A percentile compares a stretch with the other conserved stretches of the same genome.
Conservation (phyloP, 2,888 invertebrate species). For the Steromphala cineraria region DNA sequence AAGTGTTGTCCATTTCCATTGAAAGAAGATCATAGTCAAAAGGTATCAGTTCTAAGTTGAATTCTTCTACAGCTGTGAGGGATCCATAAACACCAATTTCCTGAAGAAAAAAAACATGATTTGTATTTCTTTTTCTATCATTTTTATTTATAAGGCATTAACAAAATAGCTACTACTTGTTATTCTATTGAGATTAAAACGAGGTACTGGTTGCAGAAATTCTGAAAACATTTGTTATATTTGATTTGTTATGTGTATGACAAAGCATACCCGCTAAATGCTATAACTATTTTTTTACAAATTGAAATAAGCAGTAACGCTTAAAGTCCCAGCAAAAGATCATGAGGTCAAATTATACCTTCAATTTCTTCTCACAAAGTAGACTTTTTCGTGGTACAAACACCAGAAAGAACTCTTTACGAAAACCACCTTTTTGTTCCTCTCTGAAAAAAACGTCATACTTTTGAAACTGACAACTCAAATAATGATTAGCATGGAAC, state of each 20-base stretch:
- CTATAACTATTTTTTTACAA: too few species aligned
- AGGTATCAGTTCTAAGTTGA: constrained; percentile 91
- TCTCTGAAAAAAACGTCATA: constrained; percentile 70
- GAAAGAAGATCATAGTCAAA: constrained; percentile 94
- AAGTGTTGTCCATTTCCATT: constrained; percentile 88
- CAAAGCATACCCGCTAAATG: too few species aligned
- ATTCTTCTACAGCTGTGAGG: constrained; percentile 87
- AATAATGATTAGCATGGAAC: too few species aligned
- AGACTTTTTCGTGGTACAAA: constrained; percentile 92
- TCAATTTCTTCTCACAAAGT: constrained; percentile 89
- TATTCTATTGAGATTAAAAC: too few species aligned
- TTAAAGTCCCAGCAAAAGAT: too few species aligned
- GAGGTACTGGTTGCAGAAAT: too few species aligned
- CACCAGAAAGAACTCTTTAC: constrained; percentile 89
- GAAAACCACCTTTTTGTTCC: constrained; percentile 75
- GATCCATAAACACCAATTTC: constrained; percentile 88
- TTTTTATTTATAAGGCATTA: too few species aligned
- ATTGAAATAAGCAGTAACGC: too few species aligned
- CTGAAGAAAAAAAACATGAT: constrained; percentile 69
- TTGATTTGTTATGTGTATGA: too few species aligned
- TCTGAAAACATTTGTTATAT: too few species aligned
- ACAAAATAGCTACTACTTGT: too few species aligned
- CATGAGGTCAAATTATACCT: constrained; percentile 68
- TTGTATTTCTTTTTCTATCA: too few species aligned
- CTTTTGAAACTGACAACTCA: not conserved